A percentile compares a stretch with the other conserved stretches of the same genome.
Conservation (phyloP, 1,140 invertebrate species). For the Heliothis virescens region DNA sequence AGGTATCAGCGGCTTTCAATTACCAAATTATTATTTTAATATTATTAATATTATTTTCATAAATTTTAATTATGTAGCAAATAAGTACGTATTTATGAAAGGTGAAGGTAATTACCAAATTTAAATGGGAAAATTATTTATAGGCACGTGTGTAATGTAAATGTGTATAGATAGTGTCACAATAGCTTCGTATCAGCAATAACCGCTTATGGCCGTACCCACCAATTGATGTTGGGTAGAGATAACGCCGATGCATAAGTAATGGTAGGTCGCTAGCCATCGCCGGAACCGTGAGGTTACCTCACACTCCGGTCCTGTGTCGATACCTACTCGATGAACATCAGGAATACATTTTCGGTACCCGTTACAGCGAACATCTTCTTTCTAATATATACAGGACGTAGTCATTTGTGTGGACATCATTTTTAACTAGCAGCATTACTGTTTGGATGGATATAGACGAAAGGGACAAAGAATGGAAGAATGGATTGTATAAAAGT, state of each 20-base stretch:
- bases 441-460: too few relatives aligned
- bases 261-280: constrained; percentile 17
- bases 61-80: too few relatives aligned
- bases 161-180: not conserved
- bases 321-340: not conserved
- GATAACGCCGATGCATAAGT: constrained; percentile 27
- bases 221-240: constrained; percentile 27
- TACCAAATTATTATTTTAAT: too few relatives aligned
- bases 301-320: constrained; percentile 15
- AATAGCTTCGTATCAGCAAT: constrained; percentile 24
- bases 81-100: too few relatives aligned
- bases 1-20: constrained; percentile 4
- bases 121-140: too few relatives aligned
- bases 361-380: not conserved
- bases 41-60: too few relatives aligned
- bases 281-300: constrained; percentile 22
- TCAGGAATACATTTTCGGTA: not conserved
- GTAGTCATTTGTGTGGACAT: too few relatives aligned
- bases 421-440: too few relatives aligned
- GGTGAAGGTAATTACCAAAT: not conserved
- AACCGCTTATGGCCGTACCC: constrained; percentile 24
- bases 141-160: not conserved
- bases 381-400: not conserved
- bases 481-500: too few relatives aligned
- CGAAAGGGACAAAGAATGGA: too few relatives aligned